Base-by-base conservation (phyloP, 2,113 vertebrate genomes). In the Corynorhinus townsendii region DNA sequence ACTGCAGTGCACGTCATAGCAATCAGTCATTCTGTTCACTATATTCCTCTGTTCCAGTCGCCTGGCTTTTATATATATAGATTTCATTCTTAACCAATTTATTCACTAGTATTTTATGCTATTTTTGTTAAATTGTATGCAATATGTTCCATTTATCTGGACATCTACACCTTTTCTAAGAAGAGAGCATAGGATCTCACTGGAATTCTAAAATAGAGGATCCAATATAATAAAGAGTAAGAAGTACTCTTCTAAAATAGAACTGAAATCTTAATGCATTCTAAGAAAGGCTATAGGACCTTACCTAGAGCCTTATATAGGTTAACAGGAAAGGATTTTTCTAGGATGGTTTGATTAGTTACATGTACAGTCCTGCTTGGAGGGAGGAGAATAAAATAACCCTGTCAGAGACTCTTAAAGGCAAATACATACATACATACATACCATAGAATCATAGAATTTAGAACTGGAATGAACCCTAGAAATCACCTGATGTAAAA, bases 201-300 rank as follows among this genome's bases (percentile, higher is more conserved):
- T 75, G 35, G 40, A 90, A 96, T 94, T 79, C 71, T 96, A 93
- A 88, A 81, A 86, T 8, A 35, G 26, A 89, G 15, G 45, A 71
- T 43, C 30, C 4, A 80, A 64, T 68, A 28, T 43, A 80, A 88
- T 93, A 92, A 69, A 47, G 64, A 30, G 84, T 75, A 85, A 72
- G 7, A 49, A 91, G 30, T 43, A 77, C 15, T 82, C 45, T 86
- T 75, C 40, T 71, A 35, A 68, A 79, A 77, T 77, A 66, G n/a
- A 24, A 80, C 33, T 30, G 30, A 73, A 88, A 49, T 24, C 69
- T 76, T 85, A 89, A 89, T 54, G 66, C 17, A 45, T 72, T 56
- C 28, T 52, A 81, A 56, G 35, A 22, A 35, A 85, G 45, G 54
- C 11, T 62, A 40, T 56, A 33, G 22, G 90, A 76, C 80, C 43